Base-by-base conservation (phyloP, 2,797 vertebrate genomes). In the Trematomus bernacchii region DNA sequence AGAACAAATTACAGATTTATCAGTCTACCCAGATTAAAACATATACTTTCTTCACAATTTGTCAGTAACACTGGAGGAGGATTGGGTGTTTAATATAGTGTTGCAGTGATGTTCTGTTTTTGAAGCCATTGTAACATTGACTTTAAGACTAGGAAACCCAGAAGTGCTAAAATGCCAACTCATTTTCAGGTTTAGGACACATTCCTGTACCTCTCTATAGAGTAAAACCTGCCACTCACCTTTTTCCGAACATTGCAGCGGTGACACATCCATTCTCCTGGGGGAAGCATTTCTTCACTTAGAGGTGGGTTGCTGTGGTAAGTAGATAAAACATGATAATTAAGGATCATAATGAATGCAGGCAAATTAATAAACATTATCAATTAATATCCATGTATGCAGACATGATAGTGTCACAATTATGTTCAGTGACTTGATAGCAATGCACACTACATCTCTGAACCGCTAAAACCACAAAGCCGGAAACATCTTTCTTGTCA, bases 251-350 rank as follows among this genome's bases (percentile, higher is more conserved):
- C 96, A 30, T 96, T 97, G 86, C 98, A 99, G 91, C 98, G 97
- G 89, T 99, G 98, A 94, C 98, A 99, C 97, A 99, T 99, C 98
- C 98, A 99, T 89, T 98, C 98, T 75, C 98, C 98, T 7, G 98
- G 96, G 59, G 98, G 98, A 92, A 99, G 96, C 97, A 98, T 99
- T 82, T 99, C 98, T 95, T 98, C 97, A 58, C 97, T 99, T 72
- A 99, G 92, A 1, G 98, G 98, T 84, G 98, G 98, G 87, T 99
- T 98, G 92, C 98, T 99, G 81, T 21, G 0, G 4, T 30, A 27
- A 67, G n/a, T 58, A 80, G 11, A 85, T 1, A 57, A 52, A 76
- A 67, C 1, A 50, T 0, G 10, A 55, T 6, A 4, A 15, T 72
- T 7, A 55, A 43, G 18, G 11, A 72, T 46, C 2, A 61, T 52